Evolutionary conservation across 2,797 vertebrate genomes (phyloP).

Genomic region (Malurus leucopterus): DNA sequence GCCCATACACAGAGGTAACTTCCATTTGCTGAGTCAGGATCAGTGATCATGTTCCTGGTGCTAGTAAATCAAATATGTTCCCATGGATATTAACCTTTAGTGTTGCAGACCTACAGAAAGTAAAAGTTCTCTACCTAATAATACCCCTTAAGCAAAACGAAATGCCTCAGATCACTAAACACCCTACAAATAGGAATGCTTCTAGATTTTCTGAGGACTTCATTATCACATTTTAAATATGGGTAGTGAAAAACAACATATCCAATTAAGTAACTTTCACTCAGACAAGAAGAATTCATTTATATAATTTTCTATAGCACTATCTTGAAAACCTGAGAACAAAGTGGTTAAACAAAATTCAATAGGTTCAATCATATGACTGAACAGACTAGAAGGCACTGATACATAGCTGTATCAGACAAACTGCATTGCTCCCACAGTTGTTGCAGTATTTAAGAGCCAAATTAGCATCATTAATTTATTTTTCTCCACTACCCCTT

Average conservation of each 20-base stretch:
- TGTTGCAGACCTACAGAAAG: background rate
- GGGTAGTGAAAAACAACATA: background rate
- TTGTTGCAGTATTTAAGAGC: background rate
- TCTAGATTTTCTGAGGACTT: background rate
- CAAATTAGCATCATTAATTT: background rate
- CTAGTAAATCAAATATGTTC: background rate
- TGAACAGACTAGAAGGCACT: background rate
- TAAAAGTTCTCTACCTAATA: background rate
- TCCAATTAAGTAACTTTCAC: background rate
- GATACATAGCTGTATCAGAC: background rate
- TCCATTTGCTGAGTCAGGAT: background rate
- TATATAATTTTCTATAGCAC: background rate
- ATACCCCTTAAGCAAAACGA: background rate
- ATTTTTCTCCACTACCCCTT: background rate
- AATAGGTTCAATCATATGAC: background rate
- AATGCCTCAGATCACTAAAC: background rate
- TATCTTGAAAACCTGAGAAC: background rate
- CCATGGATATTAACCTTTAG: background rate
- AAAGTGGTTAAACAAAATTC: background rate
- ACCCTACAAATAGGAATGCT: background rate
- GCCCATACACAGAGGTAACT: background rate
- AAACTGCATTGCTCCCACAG: background rate
- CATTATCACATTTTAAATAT: background rate
- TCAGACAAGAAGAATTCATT: background rate
- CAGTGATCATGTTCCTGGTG: background rate